phyloP scores from a whole-genome alignment of 2,888 invertebrate species.

The Blomia tropicalis region DNA sequence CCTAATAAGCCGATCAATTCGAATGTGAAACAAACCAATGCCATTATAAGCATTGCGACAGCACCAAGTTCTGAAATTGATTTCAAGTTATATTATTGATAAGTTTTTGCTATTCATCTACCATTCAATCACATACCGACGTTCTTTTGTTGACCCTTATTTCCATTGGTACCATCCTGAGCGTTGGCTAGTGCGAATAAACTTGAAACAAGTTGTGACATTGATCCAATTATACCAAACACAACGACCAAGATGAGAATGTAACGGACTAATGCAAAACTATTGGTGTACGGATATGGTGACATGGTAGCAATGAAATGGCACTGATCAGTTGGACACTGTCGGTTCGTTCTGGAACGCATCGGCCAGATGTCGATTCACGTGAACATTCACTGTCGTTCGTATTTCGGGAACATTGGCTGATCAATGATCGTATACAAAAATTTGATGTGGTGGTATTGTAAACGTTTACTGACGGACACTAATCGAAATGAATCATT shows the following conservation, averaged over 20 bases:
- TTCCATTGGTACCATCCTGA: not conserved
- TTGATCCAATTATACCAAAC: conserved; percentile 19
- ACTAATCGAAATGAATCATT: too few relatives aligned
- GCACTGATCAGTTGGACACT: not conserved
- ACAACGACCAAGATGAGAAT: conserved; percentile 9
- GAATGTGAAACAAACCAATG: conserved; percentile 18
- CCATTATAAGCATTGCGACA: conserved; percentile 19
- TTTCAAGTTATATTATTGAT: not conserved
- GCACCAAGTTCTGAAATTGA: conserved; percentile 16
- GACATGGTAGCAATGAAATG: conserved; percentile 1
- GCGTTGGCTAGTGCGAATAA: conserved; percentile 19
- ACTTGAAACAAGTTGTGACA: conserved; percentile 16
- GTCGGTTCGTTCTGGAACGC: not conserved
- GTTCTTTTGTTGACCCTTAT: not conserved
- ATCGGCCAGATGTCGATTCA: not conserved
- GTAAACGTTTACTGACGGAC: too few relatives aligned
- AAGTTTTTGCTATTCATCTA: not conserved
- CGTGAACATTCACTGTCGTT: too few relatives aligned
- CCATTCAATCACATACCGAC: not conserved
- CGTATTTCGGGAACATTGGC: too few relatives aligned
- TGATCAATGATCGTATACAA: too few relatives aligned
- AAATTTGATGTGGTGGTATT: too few relatives aligned
- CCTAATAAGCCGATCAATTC: conserved; percentile 21
- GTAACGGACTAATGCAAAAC: conserved; percentile 7
- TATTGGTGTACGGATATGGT: conserved; percentile 4